These are phyloP conservation scores for Lasioglossum calceatum DNA, from an alignment of 2,888 invertebrate species.

Conservation along the genomic window DNA sequence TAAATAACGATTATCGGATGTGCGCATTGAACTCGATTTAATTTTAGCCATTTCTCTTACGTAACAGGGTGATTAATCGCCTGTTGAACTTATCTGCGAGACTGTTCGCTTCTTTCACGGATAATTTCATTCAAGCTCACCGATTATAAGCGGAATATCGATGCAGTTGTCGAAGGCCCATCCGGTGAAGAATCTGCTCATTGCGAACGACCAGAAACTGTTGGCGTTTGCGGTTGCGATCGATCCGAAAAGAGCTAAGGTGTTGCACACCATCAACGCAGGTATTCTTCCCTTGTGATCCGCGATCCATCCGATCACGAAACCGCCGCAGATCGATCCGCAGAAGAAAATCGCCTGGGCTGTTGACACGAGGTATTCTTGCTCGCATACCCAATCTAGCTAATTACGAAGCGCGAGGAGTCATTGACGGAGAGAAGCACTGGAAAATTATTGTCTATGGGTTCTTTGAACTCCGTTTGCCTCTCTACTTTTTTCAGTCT, in stretches of 20 bases:
- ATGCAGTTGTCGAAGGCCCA: conserved; percentile 86
- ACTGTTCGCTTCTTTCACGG: background rate
- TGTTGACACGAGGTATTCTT: conserved; percentile 84
- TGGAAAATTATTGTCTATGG: background rate
- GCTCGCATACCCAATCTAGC: conserved; percentile 86
- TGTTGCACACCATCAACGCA: conserved; percentile 84
- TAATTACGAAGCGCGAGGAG: conserved; percentile 75
- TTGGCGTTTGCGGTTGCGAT: conserved; percentile 84
- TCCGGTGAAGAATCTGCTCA: conserved; percentile 85
- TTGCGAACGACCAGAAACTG: conserved; percentile 84
- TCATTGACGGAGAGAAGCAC: conserved; percentile 10
- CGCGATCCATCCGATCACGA: conserved; percentile 86
- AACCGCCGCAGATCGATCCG: conserved; percentile 85
- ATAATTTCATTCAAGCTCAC: conserved; percentile 72
- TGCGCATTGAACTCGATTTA: background rate
- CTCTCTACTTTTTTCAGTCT: background rate
- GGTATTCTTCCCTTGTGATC: conserved; percentile 86
- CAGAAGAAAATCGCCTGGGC: conserved; percentile 86
- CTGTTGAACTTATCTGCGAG: background rate
- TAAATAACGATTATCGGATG: background rate
- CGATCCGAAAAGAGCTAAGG: conserved; percentile 84
- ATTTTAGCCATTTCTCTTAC: conserved; percentile 9
- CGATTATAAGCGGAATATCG: conserved; percentile 86
- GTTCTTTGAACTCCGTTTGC: background rate
- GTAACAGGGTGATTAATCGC: background rate